Evolutionary conservation across 2,797 vertebrate genomes (phyloP).

Genomic region (Bradypodion pumilum): DNA sequence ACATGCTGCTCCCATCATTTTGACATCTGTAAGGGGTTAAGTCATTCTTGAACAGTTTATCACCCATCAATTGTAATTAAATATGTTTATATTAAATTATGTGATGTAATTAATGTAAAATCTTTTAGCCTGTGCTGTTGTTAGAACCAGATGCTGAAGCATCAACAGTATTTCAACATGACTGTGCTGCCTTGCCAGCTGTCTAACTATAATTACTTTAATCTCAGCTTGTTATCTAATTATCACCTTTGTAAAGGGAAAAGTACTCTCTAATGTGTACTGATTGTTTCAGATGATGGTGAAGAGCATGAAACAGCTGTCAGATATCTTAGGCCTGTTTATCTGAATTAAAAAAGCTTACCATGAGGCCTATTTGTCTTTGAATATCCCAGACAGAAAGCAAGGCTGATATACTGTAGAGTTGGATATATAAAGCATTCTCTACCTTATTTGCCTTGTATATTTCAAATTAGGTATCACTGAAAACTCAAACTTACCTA

Average conservation of each 20-base stretch:
- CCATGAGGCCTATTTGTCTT: constrained; percentile 67
- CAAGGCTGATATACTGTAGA: constrained; percentile 27
- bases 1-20: constrained; percentile 64
- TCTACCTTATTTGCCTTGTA: constrained; percentile 60
- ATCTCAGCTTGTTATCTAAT: constrained; percentile 92
- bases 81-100: constrained; percentile 89
- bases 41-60: constrained; percentile 82
- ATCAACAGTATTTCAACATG: constrained; percentile 84
- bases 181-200: constrained; percentile 83
- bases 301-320: constrained; percentile 85
- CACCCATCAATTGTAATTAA: constrained; percentile 86
- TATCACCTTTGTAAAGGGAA: constrained; percentile 90
- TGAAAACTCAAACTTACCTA: constrained; percentile 36
- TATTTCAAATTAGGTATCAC: constrained; percentile 59
- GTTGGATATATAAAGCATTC: neutral
- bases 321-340: constrained; percentile 79
- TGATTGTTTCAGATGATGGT: constrained; percentile 86
- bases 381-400: constrained; percentile 59
- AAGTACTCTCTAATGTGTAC: constrained; percentile 84
- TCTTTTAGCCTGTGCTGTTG: constrained; percentile 80
- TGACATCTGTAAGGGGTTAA: constrained; percentile 78
- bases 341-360: constrained; percentile 73
- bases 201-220: constrained; percentile 88
- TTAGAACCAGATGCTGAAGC: constrained; percentile 85
- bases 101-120: constrained; percentile 85